Evolutionary conservation across 2,888 invertebrate genomes (phyloP).

Genomic region (Deroplatys truncata): DNA sequence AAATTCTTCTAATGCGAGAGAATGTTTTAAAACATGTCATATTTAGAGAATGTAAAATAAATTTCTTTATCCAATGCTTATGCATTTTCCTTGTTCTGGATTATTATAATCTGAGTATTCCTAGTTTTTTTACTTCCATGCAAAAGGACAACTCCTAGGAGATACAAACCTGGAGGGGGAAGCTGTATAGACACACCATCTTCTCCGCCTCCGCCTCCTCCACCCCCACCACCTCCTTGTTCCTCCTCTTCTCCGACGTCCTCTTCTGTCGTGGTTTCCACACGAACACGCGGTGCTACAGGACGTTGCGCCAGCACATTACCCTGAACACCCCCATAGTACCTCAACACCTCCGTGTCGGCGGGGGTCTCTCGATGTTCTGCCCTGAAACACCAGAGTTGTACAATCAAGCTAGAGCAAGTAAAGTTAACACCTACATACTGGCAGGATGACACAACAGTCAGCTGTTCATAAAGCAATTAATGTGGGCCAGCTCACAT

Average conservation of each 20-base stretch:
- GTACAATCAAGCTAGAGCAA: too few relatives aligned
- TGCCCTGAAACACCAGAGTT: background rate
- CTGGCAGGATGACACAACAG: too few relatives aligned
- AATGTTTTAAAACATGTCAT: too few relatives aligned
- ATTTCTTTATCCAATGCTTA: too few relatives aligned
- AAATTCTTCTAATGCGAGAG: too few relatives aligned
- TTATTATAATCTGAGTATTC: too few relatives aligned
- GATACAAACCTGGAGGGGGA: conserved; percentile 42
- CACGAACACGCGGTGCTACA: background rate
- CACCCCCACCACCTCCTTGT: background rate
- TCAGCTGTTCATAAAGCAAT: too few relatives aligned
- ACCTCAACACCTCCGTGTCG: conserved; percentile 48
- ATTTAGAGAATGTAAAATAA: too few relatives aligned
- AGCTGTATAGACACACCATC: conserved; percentile 49
- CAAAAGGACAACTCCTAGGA: background rate
- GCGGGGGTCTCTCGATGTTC: background rate
- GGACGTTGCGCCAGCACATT: conserved; percentile 18
- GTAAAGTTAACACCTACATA: too few relatives aligned
- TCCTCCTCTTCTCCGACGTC: conserved; percentile 36
- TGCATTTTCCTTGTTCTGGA: too few relatives aligned
- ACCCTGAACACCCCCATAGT: conserved; percentile 69
- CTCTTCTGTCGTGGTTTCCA: conserved; percentile 26
- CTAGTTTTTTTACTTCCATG: too few relatives aligned
- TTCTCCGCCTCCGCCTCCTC: conserved; percentile 30
- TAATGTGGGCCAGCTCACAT: too few relatives aligned